Evolutionary conservation across 2,888 invertebrate species (phyloP).

Genomic region (Drosophila melanosoma): DNA sequence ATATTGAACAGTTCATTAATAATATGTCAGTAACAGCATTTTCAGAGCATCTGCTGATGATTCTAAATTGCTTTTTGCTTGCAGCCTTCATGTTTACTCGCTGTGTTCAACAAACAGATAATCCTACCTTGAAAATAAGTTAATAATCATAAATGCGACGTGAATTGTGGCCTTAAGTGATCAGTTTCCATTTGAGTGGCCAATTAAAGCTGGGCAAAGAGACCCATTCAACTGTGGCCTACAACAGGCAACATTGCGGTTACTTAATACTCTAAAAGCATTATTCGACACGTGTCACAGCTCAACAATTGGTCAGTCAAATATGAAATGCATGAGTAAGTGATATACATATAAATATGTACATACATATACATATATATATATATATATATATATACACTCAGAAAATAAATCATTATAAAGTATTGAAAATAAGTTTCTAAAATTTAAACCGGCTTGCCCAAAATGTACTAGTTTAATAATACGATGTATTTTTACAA

Average conservation of each 20-base stretch:
- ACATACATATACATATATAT: too few species aligned
- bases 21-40: background rate
- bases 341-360: background rate
- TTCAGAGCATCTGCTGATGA: background rate
- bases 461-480: background rate
- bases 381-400: background rate
- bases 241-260: constrained; percentile 38
- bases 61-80: background rate
- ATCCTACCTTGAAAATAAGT: constrained; percentile 1
- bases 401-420: background rate
- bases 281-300: constrained; percentile 48
- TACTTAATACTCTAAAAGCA: constrained; percentile 29
- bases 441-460: background rate
- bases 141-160: constrained; percentile 8
- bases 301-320: constrained; percentile 16
- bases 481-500: background rate
- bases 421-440: background rate
- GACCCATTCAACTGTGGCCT: constrained; percentile 21
- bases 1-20: too few species aligned
- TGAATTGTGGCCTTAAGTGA: constrained; percentile 9
- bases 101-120: background rate
- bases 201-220: constrained; percentile 21
- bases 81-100: background rate
- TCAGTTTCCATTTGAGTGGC: constrained; percentile 31
- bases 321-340: constrained; percentile 10